phyloP scores from a whole-genome alignment of 1,140 invertebrate species.

The Elymnias hypermnestra region DNA sequence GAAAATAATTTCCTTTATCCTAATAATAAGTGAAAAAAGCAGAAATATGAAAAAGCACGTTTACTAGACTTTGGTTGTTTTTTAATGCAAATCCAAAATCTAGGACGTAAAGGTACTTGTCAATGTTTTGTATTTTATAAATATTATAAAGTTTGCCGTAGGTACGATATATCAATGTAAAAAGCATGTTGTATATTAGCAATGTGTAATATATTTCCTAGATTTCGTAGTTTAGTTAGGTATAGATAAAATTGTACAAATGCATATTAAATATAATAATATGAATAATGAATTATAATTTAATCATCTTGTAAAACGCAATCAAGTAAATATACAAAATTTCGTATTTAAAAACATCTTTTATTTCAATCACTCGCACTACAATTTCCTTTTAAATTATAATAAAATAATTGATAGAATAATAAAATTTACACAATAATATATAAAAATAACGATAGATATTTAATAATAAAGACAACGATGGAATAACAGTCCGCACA shows the following conservation, averaged over 20 bases:
- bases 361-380: conserved; percentile 20
- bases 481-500: too few relatives aligned
- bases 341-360: conserved; percentile 57
- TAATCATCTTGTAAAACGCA: conserved; percentile 74
- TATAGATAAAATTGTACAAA: conserved; percentile 73
- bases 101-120: conserved; percentile 3
- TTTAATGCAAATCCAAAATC: background rate
- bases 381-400: too few relatives aligned
- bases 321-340: conserved; percentile 71
- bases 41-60: too few relatives aligned
- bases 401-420: too few relatives aligned
- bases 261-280: conserved; percentile 67
- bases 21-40: too few relatives aligned
- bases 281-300: conserved; percentile 69
- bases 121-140: conserved; percentile 46
- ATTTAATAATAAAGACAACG: too few relatives aligned
- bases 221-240: conserved; percentile 65
- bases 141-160: conserved; percentile 24
- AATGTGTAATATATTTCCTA: conserved; percentile 67
- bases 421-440: too few relatives aligned
- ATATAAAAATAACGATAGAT: too few relatives aligned
- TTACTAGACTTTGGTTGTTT: background rate
- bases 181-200: conserved; percentile 71
- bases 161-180: conserved; percentile 56
- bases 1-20: too few relatives aligned